phyloP scores from a whole-genome alignment of 2,113 vertebrate species.

The Oryzias melastigma region DNA sequence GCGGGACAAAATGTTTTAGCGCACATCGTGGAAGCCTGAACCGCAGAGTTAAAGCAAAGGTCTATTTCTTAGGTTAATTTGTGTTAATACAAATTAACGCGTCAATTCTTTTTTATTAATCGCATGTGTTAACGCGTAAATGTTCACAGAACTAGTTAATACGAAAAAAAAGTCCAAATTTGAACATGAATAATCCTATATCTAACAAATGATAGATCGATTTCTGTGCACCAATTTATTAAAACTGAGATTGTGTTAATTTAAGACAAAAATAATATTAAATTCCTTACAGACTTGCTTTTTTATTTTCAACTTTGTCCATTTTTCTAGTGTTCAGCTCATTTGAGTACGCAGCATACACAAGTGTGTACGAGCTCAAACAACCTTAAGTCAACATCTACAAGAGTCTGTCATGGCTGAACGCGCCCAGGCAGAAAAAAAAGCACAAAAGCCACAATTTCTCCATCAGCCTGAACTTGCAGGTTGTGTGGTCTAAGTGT shows the following conservation, averaged over 20 bases:
- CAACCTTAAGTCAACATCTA: constrained; percentile 68
- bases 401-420: constrained; percentile 49
- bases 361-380: constrained; percentile 30
- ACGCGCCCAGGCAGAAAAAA: constrained; percentile 51
- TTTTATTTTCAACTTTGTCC: background rate
- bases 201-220: background rate
- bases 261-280: background rate
- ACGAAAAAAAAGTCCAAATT: constrained; percentile 13
- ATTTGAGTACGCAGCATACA: constrained; percentile 19
- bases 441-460: constrained; percentile 61
- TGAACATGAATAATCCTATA: constrained; percentile 8
- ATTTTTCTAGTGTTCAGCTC: constrained; percentile 19
- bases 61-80: too few relatives aligned
- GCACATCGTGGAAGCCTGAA: too few relatives aligned
- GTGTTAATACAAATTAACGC: too few relatives aligned
- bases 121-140: constrained; percentile 26
- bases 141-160: background rate
- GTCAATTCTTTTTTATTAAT: too few relatives aligned
- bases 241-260: background rate
- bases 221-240: background rate
- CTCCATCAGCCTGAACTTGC: constrained; percentile 66
- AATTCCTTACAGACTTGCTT: background rate
- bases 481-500: constrained; percentile 73
- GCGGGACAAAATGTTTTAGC: too few relatives aligned
- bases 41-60: too few relatives aligned